A percentile compares a stretch with the other conserved stretches of the same genome.
Conservation (phyloP, 2,113 vertebrate species). For the Sardina pilchardus region DNA sequence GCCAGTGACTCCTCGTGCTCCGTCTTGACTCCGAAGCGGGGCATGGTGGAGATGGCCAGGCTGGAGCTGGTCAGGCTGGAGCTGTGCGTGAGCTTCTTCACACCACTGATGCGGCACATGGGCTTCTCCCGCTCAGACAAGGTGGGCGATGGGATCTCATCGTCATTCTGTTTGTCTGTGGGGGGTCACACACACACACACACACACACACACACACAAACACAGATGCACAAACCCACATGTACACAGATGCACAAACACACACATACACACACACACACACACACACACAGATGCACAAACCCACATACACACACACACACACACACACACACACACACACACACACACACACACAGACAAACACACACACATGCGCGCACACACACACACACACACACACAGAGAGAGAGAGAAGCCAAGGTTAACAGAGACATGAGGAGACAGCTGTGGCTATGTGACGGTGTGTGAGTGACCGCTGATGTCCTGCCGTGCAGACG, state of each 20-base stretch:
- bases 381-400: neutral
- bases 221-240: neutral
- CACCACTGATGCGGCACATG: conserved; percentile 90
- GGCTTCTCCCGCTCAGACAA: conserved; percentile 83
- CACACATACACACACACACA: neutral
- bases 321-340: neutral
- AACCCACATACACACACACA: neutral
- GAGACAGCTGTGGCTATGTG: conserved; percentile 13
- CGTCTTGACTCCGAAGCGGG: conserved; percentile 86
- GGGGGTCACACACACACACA: neutral
- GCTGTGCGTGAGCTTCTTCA: conserved; percentile 83
- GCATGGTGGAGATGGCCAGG: conserved; percentile 76
- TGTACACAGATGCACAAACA: neutral
- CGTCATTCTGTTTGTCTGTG: conserved; percentile 90
- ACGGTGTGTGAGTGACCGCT: neutral
- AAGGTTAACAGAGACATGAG: neutral
- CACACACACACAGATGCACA: neutral
- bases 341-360: neutral
- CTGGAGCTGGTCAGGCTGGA: conserved; percentile 81
- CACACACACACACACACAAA: neutral
- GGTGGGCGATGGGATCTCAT: conserved; percentile 86
- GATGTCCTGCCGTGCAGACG: neutral
- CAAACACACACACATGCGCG: neutral
- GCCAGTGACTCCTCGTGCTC: conserved; percentile 85
- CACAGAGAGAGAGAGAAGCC: neutral